Evolutionary conservation across 2,888 invertebrate genomes (phyloP).

Genomic region (Cheilosia urbana): DNA sequence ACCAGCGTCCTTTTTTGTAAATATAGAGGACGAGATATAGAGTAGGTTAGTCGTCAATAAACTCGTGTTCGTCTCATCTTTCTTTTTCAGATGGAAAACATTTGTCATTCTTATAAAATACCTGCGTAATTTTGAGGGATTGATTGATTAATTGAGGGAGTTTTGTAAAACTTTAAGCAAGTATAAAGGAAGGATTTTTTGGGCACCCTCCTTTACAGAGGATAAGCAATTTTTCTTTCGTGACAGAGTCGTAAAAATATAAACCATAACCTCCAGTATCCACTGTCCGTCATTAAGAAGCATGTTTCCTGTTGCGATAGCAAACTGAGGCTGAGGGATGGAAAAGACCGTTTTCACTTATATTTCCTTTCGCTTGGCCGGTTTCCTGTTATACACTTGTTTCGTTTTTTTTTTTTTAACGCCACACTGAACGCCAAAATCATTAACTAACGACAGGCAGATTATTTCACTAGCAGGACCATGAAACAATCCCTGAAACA

Average conservation of each 20-base stretch:
- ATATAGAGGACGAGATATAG: slow-evolving; percentile 12
- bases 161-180: slow-evolving; percentile 34
- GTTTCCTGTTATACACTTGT: slow-evolving; percentile 18
- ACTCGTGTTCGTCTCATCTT: slow-evolving; percentile 26
- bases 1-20: slow-evolving; percentile 6
- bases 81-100: slow-evolving; percentile 29
- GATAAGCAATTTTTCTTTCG: slow-evolving; percentile 37
- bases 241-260: slow-evolving; percentile 2
- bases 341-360: slow-evolving; percentile 41
- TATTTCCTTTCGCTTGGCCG: slow-evolving; percentile 40
- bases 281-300: slow-evolving; percentile 27
- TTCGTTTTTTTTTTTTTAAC: slow-evolving; percentile 3
- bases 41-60: too few species aligned
- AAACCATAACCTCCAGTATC: slow-evolving; percentile 20
- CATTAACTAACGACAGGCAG: slow-evolving; percentile 37
- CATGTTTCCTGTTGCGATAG: slow-evolving; percentile 1
- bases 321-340: slow-evolving; percentile 32
- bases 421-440: slow-evolving; percentile 25
- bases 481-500: slow-evolving; percentile 18
- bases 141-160: too few species aligned
- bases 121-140: too few species aligned
- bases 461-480: slow-evolving; percentile 26
- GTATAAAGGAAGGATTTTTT: slow-evolving; percentile 1
- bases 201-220: slow-evolving; percentile 1
- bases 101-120: slow-evolving; percentile 13